A percentile compares a stretch with the other conserved stretches of the same genome.
These are phyloP conservation scores for Diplosoma virens DNA, from an alignment of 23 tunicate genomes.

Conservation along the genomic window DNA sequence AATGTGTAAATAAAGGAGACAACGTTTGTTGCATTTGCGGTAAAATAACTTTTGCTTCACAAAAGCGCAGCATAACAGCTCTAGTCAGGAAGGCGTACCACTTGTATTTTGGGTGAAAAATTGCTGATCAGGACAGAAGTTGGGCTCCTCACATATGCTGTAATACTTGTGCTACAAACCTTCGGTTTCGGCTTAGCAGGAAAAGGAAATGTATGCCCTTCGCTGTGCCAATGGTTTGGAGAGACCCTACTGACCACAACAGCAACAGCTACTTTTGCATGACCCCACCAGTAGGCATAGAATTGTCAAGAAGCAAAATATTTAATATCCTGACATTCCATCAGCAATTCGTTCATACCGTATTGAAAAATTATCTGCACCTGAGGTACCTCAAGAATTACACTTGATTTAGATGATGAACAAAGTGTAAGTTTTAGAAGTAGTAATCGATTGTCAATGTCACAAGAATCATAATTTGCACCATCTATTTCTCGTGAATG, in stretches of 20 bases:
- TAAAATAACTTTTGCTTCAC: constrained; percentile 32
- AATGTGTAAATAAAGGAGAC: constrained; percentile 27
- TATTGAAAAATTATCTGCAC: constrained; percentile 17
- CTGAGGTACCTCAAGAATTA: constrained; percentile 32
- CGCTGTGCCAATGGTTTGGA: constrained; percentile 43
- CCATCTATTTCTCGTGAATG: not conserved
- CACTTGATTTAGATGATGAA: constrained; percentile 20
- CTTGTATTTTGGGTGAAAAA: constrained; percentile 36
- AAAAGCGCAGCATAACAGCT: constrained; percentile 22
- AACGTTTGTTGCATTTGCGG: constrained; percentile 13
- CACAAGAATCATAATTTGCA: constrained; percentile 17
- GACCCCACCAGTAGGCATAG: not conserved
- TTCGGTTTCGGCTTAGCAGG: constrained; percentile 26
- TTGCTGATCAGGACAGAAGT: constrained; percentile 36
- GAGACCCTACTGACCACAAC: constrained; percentile 11
- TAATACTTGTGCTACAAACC: constrained; percentile 26
- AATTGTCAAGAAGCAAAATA: constrained; percentile 8
- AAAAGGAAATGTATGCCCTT: constrained; percentile 30
- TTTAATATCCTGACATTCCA: not conserved
- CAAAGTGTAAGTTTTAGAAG: constrained; percentile 25
- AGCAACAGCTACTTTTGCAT: constrained; percentile 28
- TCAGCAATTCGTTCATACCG: constrained; percentile 29
- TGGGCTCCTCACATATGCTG: constrained; percentile 42
- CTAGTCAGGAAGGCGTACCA: constrained; percentile 29
- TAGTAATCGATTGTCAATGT: constrained; percentile 23